phyloP scores from a whole-genome alignment of 2,113 vertebrate species.

The Monarcha castaneiventris region DNA sequence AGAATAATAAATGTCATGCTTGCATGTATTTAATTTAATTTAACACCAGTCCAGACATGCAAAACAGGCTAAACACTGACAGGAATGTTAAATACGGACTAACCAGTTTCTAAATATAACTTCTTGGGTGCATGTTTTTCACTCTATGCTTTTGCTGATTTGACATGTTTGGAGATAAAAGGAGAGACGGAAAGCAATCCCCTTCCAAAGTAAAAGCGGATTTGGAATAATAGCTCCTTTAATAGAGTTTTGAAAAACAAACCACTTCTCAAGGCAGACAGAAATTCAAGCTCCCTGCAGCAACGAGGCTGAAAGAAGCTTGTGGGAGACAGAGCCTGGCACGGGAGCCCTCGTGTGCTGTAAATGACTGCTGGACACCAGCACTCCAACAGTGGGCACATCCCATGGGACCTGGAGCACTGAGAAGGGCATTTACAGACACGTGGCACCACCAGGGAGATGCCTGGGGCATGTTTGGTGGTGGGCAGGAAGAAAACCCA shows the following conservation, averaged over 20 bases:
- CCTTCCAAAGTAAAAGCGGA: neutral
- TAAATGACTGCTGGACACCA: neutral
- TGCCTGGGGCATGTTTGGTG: neutral
- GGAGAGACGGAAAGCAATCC: neutral
- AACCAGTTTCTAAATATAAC: constrained; percentile 66
- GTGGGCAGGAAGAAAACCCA: neutral
- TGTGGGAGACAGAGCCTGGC: neutral
- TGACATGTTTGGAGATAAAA: constrained; percentile 56
- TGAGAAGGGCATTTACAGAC: neutral
- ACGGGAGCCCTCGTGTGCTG: neutral
- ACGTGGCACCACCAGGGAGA: neutral
- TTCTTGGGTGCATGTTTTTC: constrained; percentile 47
- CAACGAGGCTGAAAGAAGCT: neutral
- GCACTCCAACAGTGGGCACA: neutral
- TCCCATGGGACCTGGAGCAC: neutral
- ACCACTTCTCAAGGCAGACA: neutral
- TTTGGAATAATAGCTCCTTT: constrained; percentile 37
- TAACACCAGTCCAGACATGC: constrained; percentile 67
- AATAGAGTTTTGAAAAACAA: constrained; percentile 21
- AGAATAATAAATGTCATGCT: constrained; percentile 61
- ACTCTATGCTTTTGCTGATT: constrained; percentile 60
- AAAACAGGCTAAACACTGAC: constrained; percentile 55
- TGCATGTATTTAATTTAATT: constrained; percentile 62
- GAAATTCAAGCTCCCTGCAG: neutral
- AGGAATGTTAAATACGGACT: constrained; percentile 67